phyloP scores from a whole-genome alignment of 1,140 invertebrate species.

The Ceratosolen solmsi region DNA sequence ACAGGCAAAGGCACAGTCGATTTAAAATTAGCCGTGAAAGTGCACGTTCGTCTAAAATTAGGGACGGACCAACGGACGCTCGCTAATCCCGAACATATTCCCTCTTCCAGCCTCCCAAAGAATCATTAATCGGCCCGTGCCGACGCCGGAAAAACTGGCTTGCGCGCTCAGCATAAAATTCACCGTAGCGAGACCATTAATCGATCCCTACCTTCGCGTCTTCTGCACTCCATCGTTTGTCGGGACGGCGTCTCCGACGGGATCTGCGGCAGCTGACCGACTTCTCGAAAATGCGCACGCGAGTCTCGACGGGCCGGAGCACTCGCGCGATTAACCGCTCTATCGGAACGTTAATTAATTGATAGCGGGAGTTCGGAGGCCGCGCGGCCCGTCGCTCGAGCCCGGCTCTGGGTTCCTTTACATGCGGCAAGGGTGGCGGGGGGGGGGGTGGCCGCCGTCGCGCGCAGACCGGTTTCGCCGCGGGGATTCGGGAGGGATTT shows the following conservation, averaged over 20 bases:
- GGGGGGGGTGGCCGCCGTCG: neutral
- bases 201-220: conserved; percentile 9
- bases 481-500: neutral
- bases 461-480: neutral
- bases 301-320: conserved; percentile 6
- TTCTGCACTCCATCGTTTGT: conserved; percentile 2
- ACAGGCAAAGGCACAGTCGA: too few species aligned
- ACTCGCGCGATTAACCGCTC: conserved; percentile 40
- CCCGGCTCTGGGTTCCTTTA: too few species aligned
- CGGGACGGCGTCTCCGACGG: neutral
- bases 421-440: too few species aligned
- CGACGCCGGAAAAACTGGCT: too few species aligned
- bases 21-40: too few species aligned
- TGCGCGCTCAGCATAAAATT: neutral
- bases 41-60: too few species aligned
- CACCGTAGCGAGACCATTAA: neutral
- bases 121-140: neutral
- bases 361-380: neutral
- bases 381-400: too few species aligned
- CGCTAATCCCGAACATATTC: too few species aligned
- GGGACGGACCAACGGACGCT: too few species aligned
- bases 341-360: conserved; percentile 36
- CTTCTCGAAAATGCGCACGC: neutral
- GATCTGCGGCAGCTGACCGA: neutral
- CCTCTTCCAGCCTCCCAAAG: neutral